Evolutionary conservation across 2,888 invertebrate species (phyloP).

Genomic region (Aromia moschata): DNA sequence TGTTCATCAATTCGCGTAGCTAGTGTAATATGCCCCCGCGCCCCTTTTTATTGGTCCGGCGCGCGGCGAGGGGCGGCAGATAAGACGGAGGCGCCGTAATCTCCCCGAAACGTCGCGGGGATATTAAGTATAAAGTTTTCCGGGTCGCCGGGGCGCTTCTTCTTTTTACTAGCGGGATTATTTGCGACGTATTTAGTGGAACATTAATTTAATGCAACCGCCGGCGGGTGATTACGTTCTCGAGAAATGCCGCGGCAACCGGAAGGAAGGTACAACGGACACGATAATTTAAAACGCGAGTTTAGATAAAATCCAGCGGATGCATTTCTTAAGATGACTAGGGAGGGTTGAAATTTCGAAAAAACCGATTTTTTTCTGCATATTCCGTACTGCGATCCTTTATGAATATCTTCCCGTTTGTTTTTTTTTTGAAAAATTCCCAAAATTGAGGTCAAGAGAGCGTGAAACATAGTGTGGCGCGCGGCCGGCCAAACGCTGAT

Average conservation of each 20-base stretch:
- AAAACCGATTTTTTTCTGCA: no score
- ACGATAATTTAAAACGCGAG: no score
- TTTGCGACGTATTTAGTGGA: slow-evolving; percentile 28
- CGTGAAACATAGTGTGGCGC: no score
- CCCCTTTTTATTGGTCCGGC: slow-evolving; percentile 52
- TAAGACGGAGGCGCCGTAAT: slow-evolving; percentile 49
- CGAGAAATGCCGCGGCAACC: background rate
- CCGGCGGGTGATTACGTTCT: background rate
- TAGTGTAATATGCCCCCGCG: slow-evolving; percentile 51
- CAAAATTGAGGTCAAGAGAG: no score
- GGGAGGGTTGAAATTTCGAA: no score
- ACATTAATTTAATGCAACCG: slow-evolving; percentile 21
- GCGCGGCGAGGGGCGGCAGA: no score
- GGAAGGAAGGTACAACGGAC: background rate
- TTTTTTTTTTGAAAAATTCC: no score
- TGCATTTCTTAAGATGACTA: no score
- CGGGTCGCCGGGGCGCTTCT: slow-evolving; percentile 21
- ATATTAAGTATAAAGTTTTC: slow-evolving; percentile 52
- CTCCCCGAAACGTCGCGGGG: slow-evolving; percentile 45
- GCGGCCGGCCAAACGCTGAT: no score
- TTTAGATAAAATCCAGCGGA: no score
- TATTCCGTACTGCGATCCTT: no score
- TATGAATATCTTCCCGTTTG: no score
- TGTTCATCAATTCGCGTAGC: slow-evolving; percentile 65
- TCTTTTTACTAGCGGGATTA: slow-evolving; percentile 30